Evolutionary conservation across 2,797 vertebrate genomes (phyloP).

Genomic region (Botia kubotai): DNA sequence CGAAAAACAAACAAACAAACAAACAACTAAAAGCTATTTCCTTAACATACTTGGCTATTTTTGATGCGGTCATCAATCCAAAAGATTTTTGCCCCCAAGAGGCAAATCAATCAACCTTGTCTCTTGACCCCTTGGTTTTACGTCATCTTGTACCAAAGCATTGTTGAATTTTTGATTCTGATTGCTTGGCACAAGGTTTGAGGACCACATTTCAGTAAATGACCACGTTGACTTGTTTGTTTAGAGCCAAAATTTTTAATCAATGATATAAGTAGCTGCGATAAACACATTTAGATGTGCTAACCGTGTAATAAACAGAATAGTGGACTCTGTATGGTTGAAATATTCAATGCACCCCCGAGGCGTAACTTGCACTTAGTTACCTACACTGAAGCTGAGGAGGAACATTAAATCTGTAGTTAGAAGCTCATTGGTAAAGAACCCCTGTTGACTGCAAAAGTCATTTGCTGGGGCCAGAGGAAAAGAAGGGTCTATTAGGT

Average conservation of each 20-base stretch:
- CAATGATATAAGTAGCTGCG: background rate
- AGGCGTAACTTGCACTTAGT: background rate
- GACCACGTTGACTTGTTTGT: too few relatives aligned
- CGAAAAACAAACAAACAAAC: too few relatives aligned
- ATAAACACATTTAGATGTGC: background rate
- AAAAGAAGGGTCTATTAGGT: slow-evolving; percentile 2
- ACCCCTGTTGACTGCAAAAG: slow-evolving; percentile 12
- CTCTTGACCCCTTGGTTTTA: too few relatives aligned
- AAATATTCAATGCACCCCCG: background rate
- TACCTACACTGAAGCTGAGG: background rate
- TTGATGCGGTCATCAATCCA: too few relatives aligned
- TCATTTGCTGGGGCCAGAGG: slow-evolving; percentile 8
- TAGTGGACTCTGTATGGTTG: background rate
- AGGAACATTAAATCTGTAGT: slow-evolving; percentile 18
- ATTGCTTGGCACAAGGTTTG: background rate
- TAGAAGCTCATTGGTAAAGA: background rate
- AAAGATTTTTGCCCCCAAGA: too few relatives aligned
- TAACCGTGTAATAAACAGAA: background rate
- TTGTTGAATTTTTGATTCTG: background rate
- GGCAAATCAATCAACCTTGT: too few relatives aligned
- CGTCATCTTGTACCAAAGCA: background rate
- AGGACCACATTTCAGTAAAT: too few relatives aligned
- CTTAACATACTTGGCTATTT: too few relatives aligned
- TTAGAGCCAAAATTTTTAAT: background rate
- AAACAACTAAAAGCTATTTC: too few relatives aligned